Percentiles rank a stretch among this genome's conserved stretches.
These are phyloP conservation scores for Phalacrocorax pelagicus DNA, from an alignment of 2,113 vertebrate genomes.

Conservation along the genomic window DNA sequence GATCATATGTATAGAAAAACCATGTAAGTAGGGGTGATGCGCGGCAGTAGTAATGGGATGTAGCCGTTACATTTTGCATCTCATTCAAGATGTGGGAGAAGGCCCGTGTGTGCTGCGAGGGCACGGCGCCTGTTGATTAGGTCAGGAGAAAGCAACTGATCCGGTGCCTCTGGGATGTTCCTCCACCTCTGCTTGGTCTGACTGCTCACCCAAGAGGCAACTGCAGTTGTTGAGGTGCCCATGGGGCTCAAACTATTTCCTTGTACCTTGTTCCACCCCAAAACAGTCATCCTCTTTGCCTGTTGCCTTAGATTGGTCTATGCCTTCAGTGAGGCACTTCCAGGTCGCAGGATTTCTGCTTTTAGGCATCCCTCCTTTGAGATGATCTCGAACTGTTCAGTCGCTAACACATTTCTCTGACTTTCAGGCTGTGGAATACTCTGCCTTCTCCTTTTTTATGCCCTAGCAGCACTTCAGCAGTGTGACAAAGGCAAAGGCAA, in stretches of 20 bases:
- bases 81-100: not conserved
- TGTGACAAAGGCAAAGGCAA: not conserved
- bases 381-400: not conserved
- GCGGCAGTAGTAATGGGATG: not conserved
- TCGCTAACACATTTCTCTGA: not conserved
- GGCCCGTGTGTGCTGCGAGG: not conserved
- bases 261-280: not conserved
- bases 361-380: not conserved
- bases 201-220: not conserved
- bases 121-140: not conserved
- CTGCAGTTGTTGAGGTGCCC: not conserved
- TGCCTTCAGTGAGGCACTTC: not conserved
- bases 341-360: not conserved
- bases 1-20: not conserved
- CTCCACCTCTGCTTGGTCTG: not conserved
- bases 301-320: not conserved
- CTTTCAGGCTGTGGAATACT: not conserved
- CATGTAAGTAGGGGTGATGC: accelerated
- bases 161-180: not conserved
- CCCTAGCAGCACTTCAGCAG: not conserved
- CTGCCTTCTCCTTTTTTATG: not conserved
- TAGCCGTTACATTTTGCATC: not conserved
- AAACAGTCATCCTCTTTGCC: not conserved
- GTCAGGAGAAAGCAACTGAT: not conserved
- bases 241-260: not conserved